Evolutionary conservation across 2,888 invertebrate genomes (phyloP), one percentile per base, ranked within the genome.

Genomic region (Eurytoma adleriae): DNA sequence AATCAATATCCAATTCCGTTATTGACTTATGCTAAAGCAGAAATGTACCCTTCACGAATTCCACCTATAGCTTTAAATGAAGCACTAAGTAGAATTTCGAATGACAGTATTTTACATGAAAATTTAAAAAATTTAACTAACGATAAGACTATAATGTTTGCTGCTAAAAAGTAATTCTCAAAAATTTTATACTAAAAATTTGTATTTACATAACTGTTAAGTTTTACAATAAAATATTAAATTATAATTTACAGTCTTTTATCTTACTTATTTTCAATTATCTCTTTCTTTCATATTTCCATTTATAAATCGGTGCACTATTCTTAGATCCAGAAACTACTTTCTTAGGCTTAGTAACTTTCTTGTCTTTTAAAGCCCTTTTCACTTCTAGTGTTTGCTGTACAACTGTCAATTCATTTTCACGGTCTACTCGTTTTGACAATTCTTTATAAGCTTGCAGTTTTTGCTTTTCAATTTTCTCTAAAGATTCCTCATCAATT

Each of bases 251-350:
- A 61, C 12, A 64, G 64, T 48, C 48, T 48, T 64, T 30, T 18
- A 30, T n/a, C 40, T 40, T 18, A 40, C 18, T 14, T 40, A 2
- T 54, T 52, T 72, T 52, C n/a, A 50, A 82, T 89, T 91, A 96
- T 91, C 94, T 94, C 89, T 97, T 97, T 84, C 97, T 93, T 89
- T 96, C 94, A 87, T 95, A 96, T 84, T 94, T 94, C 93, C 97
- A 97, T 85, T 94, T 92, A 88, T 96, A 97, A 4, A 97, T 92
- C 0, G 97, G 95, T 0, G 97, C 94, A 0, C 93, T 89, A 16
- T 93, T 91, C 84, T 94, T 94, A 0, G 95, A 94, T 1, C 93
- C 96, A 7, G 90, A 89, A 75, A 92, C 92, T 0, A 96, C 86
- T 84, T 92, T 92, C 86, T 94, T 95, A 0, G 96, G 96, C 84